A percentile compares a stretch with the other conserved stretches of the same genome.
Conservation (phyloP, 2,113 vertebrate genomes). For the Pipa parva region DNA sequence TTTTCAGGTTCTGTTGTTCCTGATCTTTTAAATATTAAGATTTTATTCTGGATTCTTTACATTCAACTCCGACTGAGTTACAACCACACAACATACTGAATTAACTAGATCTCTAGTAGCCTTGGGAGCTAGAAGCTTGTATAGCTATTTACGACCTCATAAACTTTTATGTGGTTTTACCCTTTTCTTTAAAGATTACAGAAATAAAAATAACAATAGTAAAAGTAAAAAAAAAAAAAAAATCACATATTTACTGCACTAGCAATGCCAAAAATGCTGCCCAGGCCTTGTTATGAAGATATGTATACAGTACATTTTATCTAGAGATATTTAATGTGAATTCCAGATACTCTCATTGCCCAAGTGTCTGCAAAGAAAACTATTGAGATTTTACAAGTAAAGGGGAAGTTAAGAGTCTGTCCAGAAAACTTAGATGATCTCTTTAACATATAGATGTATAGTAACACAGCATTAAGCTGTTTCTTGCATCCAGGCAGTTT, state of each 20-base stretch:
- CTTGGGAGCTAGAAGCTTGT: conserved; percentile 26
- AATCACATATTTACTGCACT: conserved; percentile 19
- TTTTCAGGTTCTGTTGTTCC: too few relatives aligned
- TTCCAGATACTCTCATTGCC: not conserved
- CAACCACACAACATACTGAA: too few relatives aligned
- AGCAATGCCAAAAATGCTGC: conserved; percentile 5
- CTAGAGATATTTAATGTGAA: conserved; percentile 13
- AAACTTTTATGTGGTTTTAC: conserved; percentile 30
- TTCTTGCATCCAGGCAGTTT: too few relatives aligned
- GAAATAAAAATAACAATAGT: conserved; percentile 36
- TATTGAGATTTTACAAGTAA: not conserved
- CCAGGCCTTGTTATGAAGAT: conserved; percentile 18
- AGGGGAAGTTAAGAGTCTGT: too few relatives aligned
- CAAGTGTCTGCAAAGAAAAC: too few relatives aligned
- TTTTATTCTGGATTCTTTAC: too few relatives aligned
- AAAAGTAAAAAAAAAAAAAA: conserved; percentile 23
- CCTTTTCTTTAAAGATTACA: conserved; percentile 32
- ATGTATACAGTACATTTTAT: conserved; percentile 18
- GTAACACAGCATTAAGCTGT: too few relatives aligned
- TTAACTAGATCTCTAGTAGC: conserved; percentile 28
- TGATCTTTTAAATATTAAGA: too few relatives aligned
- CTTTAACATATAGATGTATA: too few relatives aligned
- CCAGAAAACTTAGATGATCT: too few relatives aligned
- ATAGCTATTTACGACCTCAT: conserved; percentile 33
- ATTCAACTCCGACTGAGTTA: too few relatives aligned